Evolutionary conservation across 2,113 vertebrate genomes (phyloP), one percentile per base, ranked within the genome.

Genomic region (Paracanthobrama guichenoti): DNA sequence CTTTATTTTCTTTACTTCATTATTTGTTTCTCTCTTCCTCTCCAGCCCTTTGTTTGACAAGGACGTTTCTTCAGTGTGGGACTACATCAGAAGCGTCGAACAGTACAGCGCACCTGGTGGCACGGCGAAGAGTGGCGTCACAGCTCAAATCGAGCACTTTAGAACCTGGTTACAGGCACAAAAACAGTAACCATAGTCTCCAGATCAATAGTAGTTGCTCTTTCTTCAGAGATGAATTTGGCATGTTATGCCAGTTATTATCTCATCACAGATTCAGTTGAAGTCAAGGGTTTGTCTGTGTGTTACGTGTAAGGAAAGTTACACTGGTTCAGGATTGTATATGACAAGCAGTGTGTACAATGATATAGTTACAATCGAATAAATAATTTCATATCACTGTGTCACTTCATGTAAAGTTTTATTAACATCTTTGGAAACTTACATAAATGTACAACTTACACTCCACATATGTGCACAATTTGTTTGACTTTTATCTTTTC

Each of bases 51-150:
- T 97, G 88, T 96, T 99, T 82, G 94, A 86, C 3, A 91, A 79
- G 0, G 96, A 98, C 0, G 93, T 98, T 62, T 93, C 94, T 3
- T 92, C 90, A 0, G 95, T 99, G 87, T 99, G 97, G 96, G 95
- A 95, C 92, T 94, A 97, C 12, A 64, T 87, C 24, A 95, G 92
- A 93, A 99, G 97, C 0, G 97, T 98, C 93, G 97, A 98, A 92
- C 98, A 99, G 94, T 98, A 97, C 84, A 89, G 91, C 0, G 95
- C 96, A 67, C 59, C 94, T 1, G 97, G 97, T 0, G 98, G 97
- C 16, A 99, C 97, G 0, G 95, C 97, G 28, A 94, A 91, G 91
- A 95, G 92, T 90, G 97, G 97, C 1, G 93, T 99, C 2, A 28
- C 86, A 4, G 91, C 94, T 79, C 98, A 99, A 94, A 94, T 99